Conservation (phyloP, 2,797 vertebrate species). For the Bufotes viridis region DNA sequence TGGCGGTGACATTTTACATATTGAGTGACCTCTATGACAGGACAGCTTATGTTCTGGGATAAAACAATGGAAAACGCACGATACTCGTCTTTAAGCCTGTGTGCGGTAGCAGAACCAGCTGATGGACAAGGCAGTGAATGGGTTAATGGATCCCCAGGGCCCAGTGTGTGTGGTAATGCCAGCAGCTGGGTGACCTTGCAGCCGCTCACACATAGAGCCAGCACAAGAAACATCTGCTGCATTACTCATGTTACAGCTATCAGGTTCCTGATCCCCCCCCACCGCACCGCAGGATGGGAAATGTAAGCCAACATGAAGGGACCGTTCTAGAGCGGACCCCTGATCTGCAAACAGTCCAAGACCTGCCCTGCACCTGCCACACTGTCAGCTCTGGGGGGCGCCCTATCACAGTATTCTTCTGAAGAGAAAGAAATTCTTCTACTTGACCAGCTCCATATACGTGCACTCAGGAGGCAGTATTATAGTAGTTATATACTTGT, state of each 20-base stretch:
- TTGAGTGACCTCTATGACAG: too few relatives aligned
- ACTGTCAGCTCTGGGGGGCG: not conserved
- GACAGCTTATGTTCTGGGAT: too few relatives aligned
- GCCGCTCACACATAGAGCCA: not conserved
- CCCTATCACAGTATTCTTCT: too few relatives aligned
- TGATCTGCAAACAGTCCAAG: not conserved
- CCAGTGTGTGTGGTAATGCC: conserved; percentile 13
- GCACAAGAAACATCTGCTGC: conserved; percentile 30
- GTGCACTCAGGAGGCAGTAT: not conserved
- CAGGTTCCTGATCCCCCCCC: not conserved
- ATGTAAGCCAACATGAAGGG: conserved; percentile 7
- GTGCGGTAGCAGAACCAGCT: not conserved
- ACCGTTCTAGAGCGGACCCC: not conserved
- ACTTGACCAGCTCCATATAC: not conserved
- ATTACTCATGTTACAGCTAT: conserved; percentile 32
- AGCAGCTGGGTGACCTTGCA: conserved; percentile 49
- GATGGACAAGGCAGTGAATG: not conserved
- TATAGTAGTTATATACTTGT: conserved; percentile 2
- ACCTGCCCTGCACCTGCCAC: not conserved
- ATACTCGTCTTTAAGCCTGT: not conserved
- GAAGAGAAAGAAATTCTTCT: too few relatives aligned
- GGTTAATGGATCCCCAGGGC: not conserved
- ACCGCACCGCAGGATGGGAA: not conserved
- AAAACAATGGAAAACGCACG: too few relatives aligned
- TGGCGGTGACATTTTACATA: not conserved